Conservation (phyloP, 2,113 vertebrate species). For the Urocitellus parryii region DNA sequence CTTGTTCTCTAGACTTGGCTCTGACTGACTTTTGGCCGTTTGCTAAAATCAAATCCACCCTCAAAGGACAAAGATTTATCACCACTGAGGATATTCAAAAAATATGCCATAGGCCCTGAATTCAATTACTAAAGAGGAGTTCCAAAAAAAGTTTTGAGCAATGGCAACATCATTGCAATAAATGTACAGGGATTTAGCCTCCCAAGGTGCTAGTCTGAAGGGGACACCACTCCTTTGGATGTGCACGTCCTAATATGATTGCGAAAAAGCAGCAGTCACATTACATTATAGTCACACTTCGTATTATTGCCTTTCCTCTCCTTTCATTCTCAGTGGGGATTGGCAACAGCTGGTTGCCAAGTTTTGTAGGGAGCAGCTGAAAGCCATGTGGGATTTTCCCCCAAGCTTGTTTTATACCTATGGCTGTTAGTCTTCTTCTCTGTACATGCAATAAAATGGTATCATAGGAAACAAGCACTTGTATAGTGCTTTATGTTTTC, state of each 20-base stretch:
- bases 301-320: constrained; percentile 67
- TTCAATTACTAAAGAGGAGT: constrained; percentile 52
- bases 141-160: constrained; percentile 51
- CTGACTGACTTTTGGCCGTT: constrained; percentile 48
- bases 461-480: constrained; percentile 41
- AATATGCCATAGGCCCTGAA: constrained; percentile 16
- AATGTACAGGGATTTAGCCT: constrained; percentile 34
- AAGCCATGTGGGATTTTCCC: constrained; percentile 53
- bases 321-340: constrained; percentile 25
- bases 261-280: constrained; percentile 54
- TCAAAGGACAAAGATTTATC: constrained; percentile 61
- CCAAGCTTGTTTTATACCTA: constrained; percentile 23
- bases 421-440: constrained; percentile 41
- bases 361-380: constrained; percentile 60
- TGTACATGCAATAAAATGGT: constrained; percentile 38
- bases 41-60: constrained; percentile 48
- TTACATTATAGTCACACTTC: constrained; percentile 54
- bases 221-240: constrained; percentile 16
- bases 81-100: constrained; percentile 57
- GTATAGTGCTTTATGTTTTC: constrained; percentile 41
- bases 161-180: constrained; percentile 38
- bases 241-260: neutral
- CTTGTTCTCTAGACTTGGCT: constrained; percentile 49
- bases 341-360: constrained; percentile 61
- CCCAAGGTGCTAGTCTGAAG: constrained; percentile 61